These are phyloP conservation scores for Theristus sp. DNA, from an alignment of 2,888 invertebrate genomes.

Conservation along the genomic window DNA sequence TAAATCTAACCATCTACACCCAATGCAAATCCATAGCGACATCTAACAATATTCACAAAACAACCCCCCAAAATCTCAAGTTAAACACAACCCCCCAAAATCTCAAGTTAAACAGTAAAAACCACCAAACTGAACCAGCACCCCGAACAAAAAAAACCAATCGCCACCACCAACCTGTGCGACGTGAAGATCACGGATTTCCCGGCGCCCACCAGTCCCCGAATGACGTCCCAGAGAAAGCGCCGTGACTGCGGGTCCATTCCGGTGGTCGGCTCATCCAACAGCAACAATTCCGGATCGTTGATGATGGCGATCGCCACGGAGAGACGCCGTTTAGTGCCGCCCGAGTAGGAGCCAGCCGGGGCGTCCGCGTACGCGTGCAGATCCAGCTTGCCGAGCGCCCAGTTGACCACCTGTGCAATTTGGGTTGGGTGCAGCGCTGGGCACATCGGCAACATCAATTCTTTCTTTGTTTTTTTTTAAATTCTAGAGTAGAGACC, in stretches of 20 bases:
- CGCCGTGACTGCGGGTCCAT: constrained; percentile 62
- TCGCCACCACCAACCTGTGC: constrained; percentile 22
- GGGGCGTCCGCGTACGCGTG: constrained; percentile 29
- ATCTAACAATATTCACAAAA: too few relatives aligned
- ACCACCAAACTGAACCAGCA: too few relatives aligned
- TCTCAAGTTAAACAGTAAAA: too few relatives aligned
- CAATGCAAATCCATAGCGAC: too few relatives aligned
- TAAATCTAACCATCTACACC: too few relatives aligned
- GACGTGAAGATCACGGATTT: constrained; percentile 60
- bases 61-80: too few relatives aligned
- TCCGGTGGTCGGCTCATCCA: constrained; percentile 50
- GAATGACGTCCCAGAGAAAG: constrained; percentile 57
- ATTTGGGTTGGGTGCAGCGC: too few relatives aligned
- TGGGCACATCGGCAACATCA: too few relatives aligned
- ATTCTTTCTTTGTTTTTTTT: too few relatives aligned
- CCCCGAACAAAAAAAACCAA: neutral
- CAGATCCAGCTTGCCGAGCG: constrained; percentile 45
- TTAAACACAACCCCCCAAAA: too few relatives aligned
- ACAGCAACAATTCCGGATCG: constrained; percentile 44
- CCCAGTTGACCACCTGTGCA: constrained; percentile 45
- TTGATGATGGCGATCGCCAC: constrained; percentile 51
- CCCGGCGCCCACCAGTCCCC: constrained; percentile 46
- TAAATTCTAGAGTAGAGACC: too few relatives aligned
- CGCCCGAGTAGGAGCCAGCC: constrained; percentile 41
- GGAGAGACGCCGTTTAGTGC: constrained; percentile 53